Evolutionary conservation across 2,797 vertebrate species (phyloP).

Genomic region (Falco novaeseelandiae): DNA sequence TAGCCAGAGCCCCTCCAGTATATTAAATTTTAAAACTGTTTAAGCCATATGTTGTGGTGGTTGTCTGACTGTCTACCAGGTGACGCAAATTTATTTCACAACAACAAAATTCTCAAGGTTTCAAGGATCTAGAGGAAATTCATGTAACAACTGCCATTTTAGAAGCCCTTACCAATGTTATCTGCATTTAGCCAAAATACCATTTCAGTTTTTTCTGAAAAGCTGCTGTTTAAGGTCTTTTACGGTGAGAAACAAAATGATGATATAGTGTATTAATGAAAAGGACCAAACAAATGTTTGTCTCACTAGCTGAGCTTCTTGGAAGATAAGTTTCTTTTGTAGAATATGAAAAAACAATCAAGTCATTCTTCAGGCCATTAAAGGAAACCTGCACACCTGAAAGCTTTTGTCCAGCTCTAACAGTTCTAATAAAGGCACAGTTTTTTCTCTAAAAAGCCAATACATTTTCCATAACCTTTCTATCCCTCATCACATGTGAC

Average conservation of each 20-base stretch:
- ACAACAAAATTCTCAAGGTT: not conserved
- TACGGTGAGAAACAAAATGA: not conserved
- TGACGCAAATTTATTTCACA: not conserved
- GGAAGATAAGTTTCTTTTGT: not conserved
- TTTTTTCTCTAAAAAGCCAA: not conserved
- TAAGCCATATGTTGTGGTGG: not conserved
- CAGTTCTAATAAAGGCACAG: not conserved
- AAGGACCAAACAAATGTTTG: not conserved
- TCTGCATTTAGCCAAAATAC: not conserved
- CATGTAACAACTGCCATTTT: not conserved
- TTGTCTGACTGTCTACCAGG: not conserved
- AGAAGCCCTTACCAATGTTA: not conserved
- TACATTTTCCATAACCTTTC: not conserved
- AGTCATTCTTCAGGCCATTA: not conserved
- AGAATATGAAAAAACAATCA: not conserved
- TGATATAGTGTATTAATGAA: not conserved
- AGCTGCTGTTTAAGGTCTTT: not conserved
- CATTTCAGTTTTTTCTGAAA: not conserved
- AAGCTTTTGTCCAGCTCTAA: not conserved
- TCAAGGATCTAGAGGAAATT: not conserved
- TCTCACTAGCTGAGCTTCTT: not conserved
- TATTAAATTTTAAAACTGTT: not conserved
- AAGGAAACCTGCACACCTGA: not conserved
- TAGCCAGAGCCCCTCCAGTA: not conserved
- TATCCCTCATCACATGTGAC: fast-evolving